phyloP scores from a whole-genome alignment of 1,140 invertebrate species.

The Lepidurus apus region DNA sequence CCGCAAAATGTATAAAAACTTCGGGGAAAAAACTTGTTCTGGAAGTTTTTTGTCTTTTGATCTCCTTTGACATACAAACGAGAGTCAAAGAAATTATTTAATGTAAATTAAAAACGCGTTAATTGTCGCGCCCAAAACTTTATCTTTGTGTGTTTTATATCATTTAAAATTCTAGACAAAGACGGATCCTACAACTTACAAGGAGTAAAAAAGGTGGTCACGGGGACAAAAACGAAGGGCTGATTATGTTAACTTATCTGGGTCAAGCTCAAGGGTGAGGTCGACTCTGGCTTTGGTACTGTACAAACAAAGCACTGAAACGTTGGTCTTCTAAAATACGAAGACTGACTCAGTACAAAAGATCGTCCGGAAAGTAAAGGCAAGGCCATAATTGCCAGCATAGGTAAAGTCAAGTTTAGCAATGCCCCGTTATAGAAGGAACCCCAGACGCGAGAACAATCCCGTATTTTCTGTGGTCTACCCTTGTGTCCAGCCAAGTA shows the following conservation, averaged over 20 bases:
- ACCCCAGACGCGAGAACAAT: neutral
- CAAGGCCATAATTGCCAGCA: neutral
- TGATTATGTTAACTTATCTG: neutral
- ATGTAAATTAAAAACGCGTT: too few species aligned
- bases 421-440: neutral
- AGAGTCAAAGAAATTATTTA: too few species aligned
- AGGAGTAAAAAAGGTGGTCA: neutral
- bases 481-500: neutral
- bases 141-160: too few species aligned
- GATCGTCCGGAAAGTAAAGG: neutral
- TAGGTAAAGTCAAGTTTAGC: neutral
- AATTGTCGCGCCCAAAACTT: too few species aligned
- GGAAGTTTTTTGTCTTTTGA: too few species aligned
- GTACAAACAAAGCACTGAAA: neutral
- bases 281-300: neutral
- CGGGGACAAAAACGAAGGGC: neutral
- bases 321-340: too few species aligned
- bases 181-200: neutral
- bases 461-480: neutral
- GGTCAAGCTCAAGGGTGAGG: constrained; percentile 17
- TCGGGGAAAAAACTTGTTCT: too few species aligned
- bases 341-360: neutral
- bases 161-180: neutral
- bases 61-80: too few species aligned
- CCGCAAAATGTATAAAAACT: too few species aligned